Percentiles rank a stretch among this genome's conserved stretches.
Conservation (phyloP, 2,888 invertebrate species). For the Zhengitettix transpicula region DNA sequence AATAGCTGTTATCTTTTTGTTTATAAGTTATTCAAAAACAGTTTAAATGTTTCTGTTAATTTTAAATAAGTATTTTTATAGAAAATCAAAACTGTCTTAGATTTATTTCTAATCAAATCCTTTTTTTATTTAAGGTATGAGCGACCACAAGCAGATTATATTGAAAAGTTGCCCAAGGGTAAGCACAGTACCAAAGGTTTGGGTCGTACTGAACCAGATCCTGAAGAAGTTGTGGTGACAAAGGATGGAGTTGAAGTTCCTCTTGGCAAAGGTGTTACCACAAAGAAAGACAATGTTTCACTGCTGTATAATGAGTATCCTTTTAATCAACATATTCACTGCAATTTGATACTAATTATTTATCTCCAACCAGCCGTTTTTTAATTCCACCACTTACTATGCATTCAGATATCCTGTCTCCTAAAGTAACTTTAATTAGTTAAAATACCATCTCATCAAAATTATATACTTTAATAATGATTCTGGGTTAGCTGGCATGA, state of each 20-base stretch:
- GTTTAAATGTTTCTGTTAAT: no score
- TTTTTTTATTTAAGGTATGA: conserved; percentile 44
- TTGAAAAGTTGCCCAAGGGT: conserved; percentile 61
- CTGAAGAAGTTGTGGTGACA: conserved; percentile 33
- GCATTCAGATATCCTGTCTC: no score
- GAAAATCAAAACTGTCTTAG: background rate
- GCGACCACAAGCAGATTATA: conserved; percentile 48
- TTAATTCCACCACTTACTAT: background rate
- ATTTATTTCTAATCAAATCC: background rate
- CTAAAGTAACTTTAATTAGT: no score
- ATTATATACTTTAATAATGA: no score
- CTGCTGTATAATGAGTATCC: conserved; percentile 89
- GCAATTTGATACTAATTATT: background rate
- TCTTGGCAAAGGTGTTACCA: conserved; percentile 42
- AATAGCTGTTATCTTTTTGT: no score
- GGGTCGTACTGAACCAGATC: conserved; percentile 75
- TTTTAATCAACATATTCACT: conserved; percentile 25
- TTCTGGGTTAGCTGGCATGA: no score
- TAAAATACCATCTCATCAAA: no score
- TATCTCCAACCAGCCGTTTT: background rate
- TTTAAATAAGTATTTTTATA: no score
- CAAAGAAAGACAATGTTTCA: conserved; percentile 24
- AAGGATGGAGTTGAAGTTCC: conserved; percentile 64
- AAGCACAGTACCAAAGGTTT: conserved; percentile 79
- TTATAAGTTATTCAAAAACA: no score